phyloP scores from a whole-genome alignment of 2,888 invertebrate species.

The Hoplodrina ambigua region DNA sequence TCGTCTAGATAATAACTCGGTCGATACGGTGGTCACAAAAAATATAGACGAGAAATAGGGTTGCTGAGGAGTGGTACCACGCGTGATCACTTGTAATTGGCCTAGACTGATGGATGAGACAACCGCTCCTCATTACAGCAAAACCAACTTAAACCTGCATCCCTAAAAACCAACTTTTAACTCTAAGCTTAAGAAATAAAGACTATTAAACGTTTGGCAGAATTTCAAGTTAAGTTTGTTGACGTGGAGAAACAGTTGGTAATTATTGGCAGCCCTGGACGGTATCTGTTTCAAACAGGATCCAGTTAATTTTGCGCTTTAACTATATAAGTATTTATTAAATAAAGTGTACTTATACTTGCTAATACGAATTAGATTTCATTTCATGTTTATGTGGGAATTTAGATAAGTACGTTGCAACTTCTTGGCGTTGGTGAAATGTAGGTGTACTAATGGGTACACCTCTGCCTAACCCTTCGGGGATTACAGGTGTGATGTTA shows the following conservation, averaged over 20 bases:
- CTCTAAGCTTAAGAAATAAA: constrained; percentile 50
- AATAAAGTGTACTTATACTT: constrained; percentile 47
- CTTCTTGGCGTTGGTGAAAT: no score
- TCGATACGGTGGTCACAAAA: constrained; percentile 61
- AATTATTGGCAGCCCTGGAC: constrained; percentile 74
- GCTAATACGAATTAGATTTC: constrained; percentile 39
- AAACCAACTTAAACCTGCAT: constrained; percentile 64
- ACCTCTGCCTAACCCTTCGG: no score
- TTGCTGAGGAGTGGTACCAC: constrained; percentile 76
- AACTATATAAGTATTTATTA: constrained; percentile 55
- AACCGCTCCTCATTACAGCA: constrained; percentile 75
- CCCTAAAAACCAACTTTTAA: constrained; percentile 26
- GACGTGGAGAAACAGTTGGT: constrained; percentile 69
- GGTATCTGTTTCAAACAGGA: constrained; percentile 63
- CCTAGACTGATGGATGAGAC: constrained; percentile 78
- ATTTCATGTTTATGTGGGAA: constrained; percentile 23
- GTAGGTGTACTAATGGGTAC: no score
- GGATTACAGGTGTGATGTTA: no score
- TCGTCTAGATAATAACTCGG: constrained; percentile 64
- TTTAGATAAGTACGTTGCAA: background rate
- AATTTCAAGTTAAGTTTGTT: constrained; percentile 37
- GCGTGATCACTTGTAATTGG: constrained; percentile 88
- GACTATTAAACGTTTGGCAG: constrained; percentile 7
- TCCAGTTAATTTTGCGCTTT: constrained; percentile 60
- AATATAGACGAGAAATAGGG: constrained; percentile 76